These are phyloP conservation scores for Pachypanchax playfairii DNA, from an alignment of 2,113 vertebrate species.

Conservation along the genomic window DNA sequence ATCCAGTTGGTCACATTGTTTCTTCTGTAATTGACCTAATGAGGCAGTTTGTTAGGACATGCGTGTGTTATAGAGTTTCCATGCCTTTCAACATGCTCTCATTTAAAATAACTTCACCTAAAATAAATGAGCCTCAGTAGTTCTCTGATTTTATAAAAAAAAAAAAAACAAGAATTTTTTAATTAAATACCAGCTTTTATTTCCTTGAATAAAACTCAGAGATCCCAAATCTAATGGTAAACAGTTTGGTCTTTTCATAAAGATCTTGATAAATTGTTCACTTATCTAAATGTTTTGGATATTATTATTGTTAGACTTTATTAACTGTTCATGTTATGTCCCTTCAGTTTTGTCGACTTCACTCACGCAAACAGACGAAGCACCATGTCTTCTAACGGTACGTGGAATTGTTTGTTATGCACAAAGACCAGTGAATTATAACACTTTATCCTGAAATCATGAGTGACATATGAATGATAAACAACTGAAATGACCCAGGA, in stretches of 20 bases:
- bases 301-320: not conserved
- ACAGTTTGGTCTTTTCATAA: not conserved
- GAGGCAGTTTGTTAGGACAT: conserved; percentile 50
- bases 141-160: conserved; percentile 38
- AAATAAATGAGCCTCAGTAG: conserved; percentile 27
- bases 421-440: not conserved
- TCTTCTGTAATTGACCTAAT: conserved; percentile 3
- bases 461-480: not conserved
- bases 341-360: conserved; percentile 37
- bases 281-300: not conserved
- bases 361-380: conserved; percentile 37
- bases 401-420: conserved; percentile 21
- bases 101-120: conserved; percentile 32
- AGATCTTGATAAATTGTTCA: not conserved
- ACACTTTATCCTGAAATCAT: conserved; percentile 3
- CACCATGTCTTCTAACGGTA: conserved; percentile 78
- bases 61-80: conserved; percentile 31
- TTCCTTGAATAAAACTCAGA: not conserved
- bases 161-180: conserved; percentile 7
- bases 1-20: conserved; percentile 48
- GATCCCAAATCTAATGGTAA: not conserved
- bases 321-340: conserved; percentile 40
- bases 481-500: no score
- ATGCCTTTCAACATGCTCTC: conserved; percentile 43
- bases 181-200: conserved; percentile 29